These are phyloP conservation scores for Tachysurus fulvidraco DNA, from an alignment of 2,113 vertebrate genomes.

Conservation along the genomic window DNA sequence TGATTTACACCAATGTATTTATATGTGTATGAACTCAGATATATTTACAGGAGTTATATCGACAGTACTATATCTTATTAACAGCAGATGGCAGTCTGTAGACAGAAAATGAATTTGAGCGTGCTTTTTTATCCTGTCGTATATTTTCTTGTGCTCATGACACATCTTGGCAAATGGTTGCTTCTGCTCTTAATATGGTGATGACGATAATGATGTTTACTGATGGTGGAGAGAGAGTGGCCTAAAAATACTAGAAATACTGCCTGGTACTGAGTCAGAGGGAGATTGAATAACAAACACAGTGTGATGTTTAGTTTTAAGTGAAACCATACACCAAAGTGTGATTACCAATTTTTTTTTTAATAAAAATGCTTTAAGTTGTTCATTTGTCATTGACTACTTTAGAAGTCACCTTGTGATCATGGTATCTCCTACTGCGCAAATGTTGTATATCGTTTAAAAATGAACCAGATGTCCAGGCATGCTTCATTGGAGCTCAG, in stretches of 20 bases:
- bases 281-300: background rate
- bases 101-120: constrained; percentile 30
- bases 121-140: background rate
- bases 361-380: background rate
- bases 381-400: background rate
- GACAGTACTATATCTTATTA: background rate
- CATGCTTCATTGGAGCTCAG: constrained; percentile 5
- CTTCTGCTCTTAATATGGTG: background rate
- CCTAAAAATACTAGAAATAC: background rate
- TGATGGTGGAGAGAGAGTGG: background rate
- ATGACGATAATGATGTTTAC: background rate
- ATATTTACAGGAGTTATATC: background rate
- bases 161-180: background rate
- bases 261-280: background rate
- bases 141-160: constrained; percentile 3
- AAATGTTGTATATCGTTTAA: constrained; percentile 12
- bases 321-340: background rate
- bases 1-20: background rate
- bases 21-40: background rate
- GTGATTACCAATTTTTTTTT: background rate
- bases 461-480: constrained; percentile 14
- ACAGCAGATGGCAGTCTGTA: constrained; percentile 52
- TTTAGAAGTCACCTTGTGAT: background rate
- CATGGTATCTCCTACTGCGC: background rate
- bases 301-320: background rate